Base-by-base conservation (phyloP, 2,888 invertebrate species). In the Nemapogon koenigi region DNA sequence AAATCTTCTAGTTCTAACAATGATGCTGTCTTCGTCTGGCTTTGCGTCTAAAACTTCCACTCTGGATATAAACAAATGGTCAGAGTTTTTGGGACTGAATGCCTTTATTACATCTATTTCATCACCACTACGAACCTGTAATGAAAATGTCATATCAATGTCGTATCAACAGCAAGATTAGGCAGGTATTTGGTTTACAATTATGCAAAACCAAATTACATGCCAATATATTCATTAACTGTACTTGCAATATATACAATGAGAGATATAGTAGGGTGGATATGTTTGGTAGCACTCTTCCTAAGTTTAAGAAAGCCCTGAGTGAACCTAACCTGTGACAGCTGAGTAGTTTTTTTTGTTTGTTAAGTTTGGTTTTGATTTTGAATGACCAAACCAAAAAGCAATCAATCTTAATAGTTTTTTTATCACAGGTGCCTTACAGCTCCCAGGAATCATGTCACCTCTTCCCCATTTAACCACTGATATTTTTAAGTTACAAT, bases 31-130 rank as follows among this genome's bases (percentile, higher is more conserved):
- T 41, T 83, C 83, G 42, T 78, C 75, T 7, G 79, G 73, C 35
- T 51, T 51, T 10, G 82, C 68, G 52, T 61, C 62, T 10, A 90
- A 47, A 42, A 93, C 61, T 59, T 87, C 83, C 10, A 92, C 75
- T 52, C 92, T 78, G 4, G 88, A 81, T 13, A 93, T 82, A 48
- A 83, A 70, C 33, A 91, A 57, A 53, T 89, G 86, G 2, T 86
- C 78, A 6, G 87, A 78, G 68, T 91, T 92, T 7, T 82, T 68
- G 1, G 82, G 72, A 52, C 85, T 88, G 2, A 80, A 66, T 37
- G 86, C 84, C 61, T 86, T 86, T 41, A 93, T 81, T 0, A 91
- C 54, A 68, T 94, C 94, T 43, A 93, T 75, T 72, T 91, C 90
- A 71, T 91, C 91, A 8, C 88, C 90, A 41, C 80, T 46, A 47